Evolutionary conservation across 2,888 invertebrate genomes (phyloP), one percentile per base, ranked within the genome.

Genomic region (Parnassius glacialis): DNA sequence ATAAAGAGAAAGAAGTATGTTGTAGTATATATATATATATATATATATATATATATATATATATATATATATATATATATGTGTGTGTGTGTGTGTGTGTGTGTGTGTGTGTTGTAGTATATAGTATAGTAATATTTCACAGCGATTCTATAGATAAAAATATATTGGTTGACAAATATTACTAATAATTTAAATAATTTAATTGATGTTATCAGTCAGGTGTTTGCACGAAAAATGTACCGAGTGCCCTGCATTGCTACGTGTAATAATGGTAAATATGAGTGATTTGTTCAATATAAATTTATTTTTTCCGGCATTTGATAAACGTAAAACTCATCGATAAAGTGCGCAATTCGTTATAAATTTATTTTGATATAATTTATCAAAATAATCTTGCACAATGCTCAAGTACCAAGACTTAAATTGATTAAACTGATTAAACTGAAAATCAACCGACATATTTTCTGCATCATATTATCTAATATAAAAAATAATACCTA

Each of bases 201-300:
- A 47, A 42, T 44, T 62, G 52, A 52, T 16, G 51, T 51, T 62
- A 64, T 64, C 68, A 63, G 60, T 79, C 83, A 84, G 83, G 83
- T 85, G 84, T 78, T 74, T 74, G 83, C 68, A 80, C 84, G 65
- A 52, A 78, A 68, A 67, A 68, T 72, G 83, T 68, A 84, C 84
- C 69, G 44, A 73, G 61, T 68, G 78, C 67, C 80, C 81, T 71
- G 64, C 60, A 64, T 67, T 57, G 57, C 65, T 52, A 57, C 63
- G 41, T 42, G 10, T 43, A 41, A 63, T 41, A n/a, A n/a, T n/a
- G n/a, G 44, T 58, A 52, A 44, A 42, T 43, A 48, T 42, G 47
- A 47, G 10, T 48, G 56, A 53, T 52, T 13, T 12, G 20, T 47
- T 57, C 34, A 48, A 34, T 48, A 16, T 44, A 44, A 9, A 45